Base-by-base conservation (phyloP, 1,140 invertebrate species). In the Trinorchestia longiramus region DNA sequence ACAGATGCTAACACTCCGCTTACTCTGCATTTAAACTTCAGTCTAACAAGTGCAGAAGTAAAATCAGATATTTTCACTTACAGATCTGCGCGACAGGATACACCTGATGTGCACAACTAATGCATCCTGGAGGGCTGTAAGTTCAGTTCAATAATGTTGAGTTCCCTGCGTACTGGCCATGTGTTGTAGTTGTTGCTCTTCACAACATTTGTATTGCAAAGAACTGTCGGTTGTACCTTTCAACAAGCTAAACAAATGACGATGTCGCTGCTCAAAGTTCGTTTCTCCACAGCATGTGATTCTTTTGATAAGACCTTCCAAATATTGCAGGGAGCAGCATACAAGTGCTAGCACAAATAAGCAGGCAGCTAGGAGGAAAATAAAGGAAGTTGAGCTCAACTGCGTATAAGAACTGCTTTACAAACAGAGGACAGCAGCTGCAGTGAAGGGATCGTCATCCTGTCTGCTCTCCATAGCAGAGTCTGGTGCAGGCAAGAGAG, bases 61-160 rank as follows among this genome's bases (percentile, higher is more conserved):
- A 77, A 77, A 77, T 77, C 88, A 28, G 88, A 19, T 90, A 41
- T 90, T 90, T 90, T 90, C 88, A 90, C 43, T 43, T 41, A 90
- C n/a, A 90, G 23, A 42, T 90, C 88, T 42, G 88, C 88, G 41
- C 88, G n/a, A 43, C 88, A 90, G 88, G 88, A 90, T 43, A 90
- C 88, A 90, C 43, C 28, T 90, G 11, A 90, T 90, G 88, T 43
- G 41, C 88, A 42, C 88, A 90, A 90, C 41, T 90, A 90, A 90
- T 43, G n/a, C 88, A 43, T 90, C 88, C 88, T 41, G 88, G n/a
- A 41, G 43, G 88, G 88, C 42, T 90, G 88, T 3, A 90, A 90
- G n/a, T 90, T 36, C 43, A 42, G 43, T 90, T 90, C 4, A 90
- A 90, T 90, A 42, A 90, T 15, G 42, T 90, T 40, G 8, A 4